These are phyloP conservation scores for Aldrovandia affinis DNA, from an alignment of 2,797 vertebrate species.

Conservation along the genomic window DNA sequence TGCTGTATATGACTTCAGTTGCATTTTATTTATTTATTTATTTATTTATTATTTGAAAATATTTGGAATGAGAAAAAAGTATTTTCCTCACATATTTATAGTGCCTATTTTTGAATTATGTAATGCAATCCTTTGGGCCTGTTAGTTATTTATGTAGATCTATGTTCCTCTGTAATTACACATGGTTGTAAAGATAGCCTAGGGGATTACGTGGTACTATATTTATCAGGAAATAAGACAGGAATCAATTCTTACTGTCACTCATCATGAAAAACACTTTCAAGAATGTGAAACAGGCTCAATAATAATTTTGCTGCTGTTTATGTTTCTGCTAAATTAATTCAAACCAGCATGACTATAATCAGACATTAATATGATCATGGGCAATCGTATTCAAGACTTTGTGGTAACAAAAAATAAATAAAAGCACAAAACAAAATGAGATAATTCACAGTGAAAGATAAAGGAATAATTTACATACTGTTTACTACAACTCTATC, in stretches of 20 bases:
- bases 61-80: no score
- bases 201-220: constrained; percentile 9
- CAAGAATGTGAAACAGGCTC: not conserved
- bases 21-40: not conserved
- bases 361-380: not conserved
- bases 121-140: constrained; percentile 12
- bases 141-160: constrained; percentile 15
- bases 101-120: constrained; percentile 14
- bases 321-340: not conserved
- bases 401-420: not conserved
- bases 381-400: not conserved
- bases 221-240: constrained; percentile 5
- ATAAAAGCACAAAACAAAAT: not conserved
- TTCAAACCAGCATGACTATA: not conserved
- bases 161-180: constrained; percentile 10
- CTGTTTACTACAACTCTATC: not conserved
- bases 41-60: no score
- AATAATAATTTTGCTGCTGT: not conserved
- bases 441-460: not conserved
- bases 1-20: not conserved
- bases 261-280: not conserved
- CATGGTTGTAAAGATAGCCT: constrained; percentile 7
- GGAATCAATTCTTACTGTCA: not conserved
- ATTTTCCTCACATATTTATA: constrained; percentile 11
- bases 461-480: not conserved